Percentiles rank a stretch among this genome's conserved stretches.
Conservation (phyloP, 2,113 vertebrate genomes). For the Burhinus oedicnemus region DNA sequence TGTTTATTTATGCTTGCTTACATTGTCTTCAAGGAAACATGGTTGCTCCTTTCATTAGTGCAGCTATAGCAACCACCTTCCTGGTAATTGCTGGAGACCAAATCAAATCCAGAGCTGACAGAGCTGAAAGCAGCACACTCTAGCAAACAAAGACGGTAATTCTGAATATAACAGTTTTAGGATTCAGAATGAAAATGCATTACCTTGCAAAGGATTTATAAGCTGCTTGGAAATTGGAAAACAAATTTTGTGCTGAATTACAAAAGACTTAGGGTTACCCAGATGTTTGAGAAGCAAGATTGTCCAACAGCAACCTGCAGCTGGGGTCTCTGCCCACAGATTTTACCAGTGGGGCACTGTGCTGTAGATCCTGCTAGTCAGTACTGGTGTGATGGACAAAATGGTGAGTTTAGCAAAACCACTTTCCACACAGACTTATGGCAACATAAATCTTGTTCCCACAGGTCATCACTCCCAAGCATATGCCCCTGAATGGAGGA, state of each 20-base stretch:
- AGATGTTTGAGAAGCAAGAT: neutral
- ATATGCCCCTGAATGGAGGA: neutral
- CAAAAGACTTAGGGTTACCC: neutral
- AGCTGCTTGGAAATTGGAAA: neutral
- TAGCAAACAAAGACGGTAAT: neutral
- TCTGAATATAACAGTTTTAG: neutral
- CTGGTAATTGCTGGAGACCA: neutral
- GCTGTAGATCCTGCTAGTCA: neutral
- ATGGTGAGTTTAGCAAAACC: neutral
- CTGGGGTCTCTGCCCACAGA: neutral
- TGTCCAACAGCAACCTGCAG: neutral
- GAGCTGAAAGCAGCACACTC: neutral
- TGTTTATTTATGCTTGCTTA: slow-evolving; percentile 15
- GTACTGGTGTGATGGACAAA: neutral
- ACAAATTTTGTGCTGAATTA: neutral
- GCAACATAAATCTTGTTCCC: neutral
- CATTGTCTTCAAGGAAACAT: neutral
- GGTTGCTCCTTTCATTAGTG: slow-evolving; percentile 13
- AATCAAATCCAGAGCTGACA: neutral
- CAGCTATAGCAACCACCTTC: slow-evolving; percentile 22
- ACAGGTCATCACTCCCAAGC: neutral
- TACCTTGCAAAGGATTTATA: neutral
- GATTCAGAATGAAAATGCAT: neutral
- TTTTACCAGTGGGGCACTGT: neutral
- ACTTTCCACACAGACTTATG: neutral